Conservation (phyloP, 2,797 vertebrate genomes). For the Hoplostethus mediterraneus region DNA sequence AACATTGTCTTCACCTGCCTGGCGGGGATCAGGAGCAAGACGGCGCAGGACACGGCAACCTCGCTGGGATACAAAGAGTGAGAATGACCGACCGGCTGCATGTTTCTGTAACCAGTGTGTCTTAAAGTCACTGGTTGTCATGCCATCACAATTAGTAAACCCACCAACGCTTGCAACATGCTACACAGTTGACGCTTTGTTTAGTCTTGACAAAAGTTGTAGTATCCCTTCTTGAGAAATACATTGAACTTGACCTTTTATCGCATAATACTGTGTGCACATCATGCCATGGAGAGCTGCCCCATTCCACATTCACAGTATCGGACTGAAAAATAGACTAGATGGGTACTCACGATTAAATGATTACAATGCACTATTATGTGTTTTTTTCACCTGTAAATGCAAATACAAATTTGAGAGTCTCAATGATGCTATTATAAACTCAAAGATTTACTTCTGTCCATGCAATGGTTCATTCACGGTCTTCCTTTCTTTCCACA, state of each 20-base stretch:
- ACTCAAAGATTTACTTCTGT: background rate
- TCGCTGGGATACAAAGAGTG: slow-evolving; percentile 92
- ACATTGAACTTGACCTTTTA: background rate
- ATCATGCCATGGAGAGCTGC: slow-evolving; percentile 17
- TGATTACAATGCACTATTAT: background rate
- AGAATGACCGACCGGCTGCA: slow-evolving; percentile 42
- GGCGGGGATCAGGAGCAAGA: slow-evolving; percentile 90
- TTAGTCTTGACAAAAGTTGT: background rate
- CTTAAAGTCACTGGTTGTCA: slow-evolving; percentile 1
- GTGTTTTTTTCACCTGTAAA: background rate
- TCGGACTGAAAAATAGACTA: background rate
- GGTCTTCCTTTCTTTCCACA: slow-evolving; percentile 11
- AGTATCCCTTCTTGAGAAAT: background rate
- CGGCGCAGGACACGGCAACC: slow-evolving; percentile 83
- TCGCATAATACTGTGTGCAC: slow-evolving; percentile 16
- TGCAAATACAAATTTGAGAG: background rate
- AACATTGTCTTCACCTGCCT: slow-evolving; percentile 91
- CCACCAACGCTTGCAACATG: background rate
- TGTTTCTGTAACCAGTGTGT: background rate
- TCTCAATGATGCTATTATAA: background rate
- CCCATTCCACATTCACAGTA: background rate
- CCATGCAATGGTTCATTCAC: slow-evolving; percentile 26
- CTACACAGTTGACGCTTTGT: background rate
- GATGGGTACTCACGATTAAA: background rate
- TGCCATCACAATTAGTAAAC: background rate